Base-by-base conservation (phyloP, 2,113 vertebrate genomes). In the Limnothrissa miodon region DNA sequence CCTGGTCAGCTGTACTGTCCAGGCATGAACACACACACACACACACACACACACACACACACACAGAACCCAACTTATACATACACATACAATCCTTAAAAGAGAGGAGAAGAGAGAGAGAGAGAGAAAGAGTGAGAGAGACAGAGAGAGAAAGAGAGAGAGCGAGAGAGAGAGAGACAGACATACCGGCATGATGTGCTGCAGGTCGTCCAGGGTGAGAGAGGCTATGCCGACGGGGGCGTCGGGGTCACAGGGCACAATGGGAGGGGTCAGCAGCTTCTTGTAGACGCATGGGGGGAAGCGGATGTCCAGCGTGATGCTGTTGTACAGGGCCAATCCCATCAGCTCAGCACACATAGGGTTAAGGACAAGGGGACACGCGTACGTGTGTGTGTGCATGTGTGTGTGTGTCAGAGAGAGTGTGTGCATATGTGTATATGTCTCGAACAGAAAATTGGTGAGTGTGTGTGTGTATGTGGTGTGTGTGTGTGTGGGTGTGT, bases 301-400 rank as follows among this genome's bases (percentile, higher is more conserved):
- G 89, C 96, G 97, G 92, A 99, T 98, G 94, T 99, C 98, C 95
- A 99, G 91, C 74, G 97, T 97, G 89, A 99, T 99, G 93, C 98
- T 99, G 91, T 99, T 99, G 92, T 99, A 99, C 59, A 99, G 97
- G 53, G 98, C 98, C 86, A 99, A 95, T 89, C 98, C 98, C 98
- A 99, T 99, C 90, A 99, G 96, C 98, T 99, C 93, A 81, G 82
- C 13, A 80, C 25, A 80, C n/a, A 88, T 81, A 89, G 45, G 95
- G 96, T 97, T 97, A 96, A 96, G 78, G n/a, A 44, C 33, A 45
- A 82, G 33, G 33, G 21, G 4, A 23, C n/a, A 23, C n/a, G n/a
- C 5, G 59, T n/a, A n/a, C n/a, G n/a, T n/a, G n/a, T n/a, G n/a
- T n/a, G n/a, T n/a, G n/a, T n/a, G n/a, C n/a, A n/a, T n/a, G n/a